Evolutionary conservation across 2,888 invertebrate species (phyloP).

Genomic region (Scaptomyza caliginosa): DNA sequence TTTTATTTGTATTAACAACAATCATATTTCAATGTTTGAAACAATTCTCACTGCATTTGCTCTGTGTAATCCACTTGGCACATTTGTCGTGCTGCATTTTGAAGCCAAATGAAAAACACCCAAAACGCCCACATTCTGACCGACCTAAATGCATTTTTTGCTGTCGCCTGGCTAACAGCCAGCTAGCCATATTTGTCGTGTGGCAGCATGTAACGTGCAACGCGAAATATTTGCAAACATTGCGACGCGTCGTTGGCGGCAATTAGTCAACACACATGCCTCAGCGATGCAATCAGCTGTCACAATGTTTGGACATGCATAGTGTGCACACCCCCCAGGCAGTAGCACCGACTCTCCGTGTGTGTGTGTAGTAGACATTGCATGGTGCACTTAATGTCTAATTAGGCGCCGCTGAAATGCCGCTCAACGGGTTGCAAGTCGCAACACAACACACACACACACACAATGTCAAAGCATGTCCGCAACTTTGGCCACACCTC

Average conservation of each 20-base stretch:
- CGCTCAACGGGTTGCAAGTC: constrained; percentile 61
- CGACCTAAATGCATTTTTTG: constrained; percentile 1
- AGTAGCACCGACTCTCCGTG: too few relatives aligned
- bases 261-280: constrained; percentile 47
- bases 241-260: constrained; percentile 50
- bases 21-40: too few relatives aligned
- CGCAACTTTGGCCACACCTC: constrained; percentile 68
- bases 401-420: constrained; percentile 73
- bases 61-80: constrained; percentile 22
- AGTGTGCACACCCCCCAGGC: constrained; percentile 18
- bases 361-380: constrained; percentile 39
- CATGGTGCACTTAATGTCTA: constrained; percentile 67
- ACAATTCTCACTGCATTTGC: too few relatives aligned
- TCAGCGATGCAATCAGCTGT: constrained; percentile 67
- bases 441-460: constrained; percentile 16
- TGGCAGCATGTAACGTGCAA: constrained; percentile 19
- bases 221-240: constrained; percentile 13
- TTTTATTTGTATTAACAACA: too few relatives aligned
- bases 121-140: too few relatives aligned
- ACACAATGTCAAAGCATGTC: constrained; percentile 67
- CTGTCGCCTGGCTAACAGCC: neutral
- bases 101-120: constrained; percentile 25
- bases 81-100: constrained; percentile 15
- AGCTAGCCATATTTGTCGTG: constrained; percentile 3
- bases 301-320: constrained; percentile 64